These are phyloP conservation scores for Propithecus perrieri DNA, from an alignment of 2,797 vertebrate species.

Conservation along the genomic window DNA sequence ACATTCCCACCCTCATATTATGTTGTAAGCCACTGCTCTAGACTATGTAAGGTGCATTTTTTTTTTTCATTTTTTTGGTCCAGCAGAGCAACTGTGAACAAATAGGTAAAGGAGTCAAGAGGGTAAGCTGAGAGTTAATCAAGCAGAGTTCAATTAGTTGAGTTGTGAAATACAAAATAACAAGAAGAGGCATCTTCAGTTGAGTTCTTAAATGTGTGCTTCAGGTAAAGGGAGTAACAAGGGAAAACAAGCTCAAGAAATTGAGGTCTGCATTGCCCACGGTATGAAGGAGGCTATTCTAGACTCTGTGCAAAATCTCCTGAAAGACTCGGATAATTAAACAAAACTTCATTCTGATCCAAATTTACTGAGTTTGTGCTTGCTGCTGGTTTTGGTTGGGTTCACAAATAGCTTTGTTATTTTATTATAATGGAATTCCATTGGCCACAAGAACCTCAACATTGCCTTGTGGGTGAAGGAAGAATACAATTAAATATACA, in stretches of 20 bases:
- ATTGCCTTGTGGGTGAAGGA: background rate
- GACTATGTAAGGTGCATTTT: rapidly evolving
- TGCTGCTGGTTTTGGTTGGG: background rate
- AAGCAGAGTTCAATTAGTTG: rapidly evolving
- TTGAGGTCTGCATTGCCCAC: rapidly evolving
- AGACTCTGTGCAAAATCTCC: background rate
- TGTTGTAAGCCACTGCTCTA: background rate
- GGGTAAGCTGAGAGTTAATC: too few relatives aligned
- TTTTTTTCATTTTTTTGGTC: background rate
- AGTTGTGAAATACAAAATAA: background rate
- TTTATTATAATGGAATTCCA: background rate
- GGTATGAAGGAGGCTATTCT: background rate
- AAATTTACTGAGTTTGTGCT: background rate
- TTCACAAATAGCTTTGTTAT: background rate
- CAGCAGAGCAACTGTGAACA: background rate
- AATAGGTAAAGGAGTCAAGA: background rate
- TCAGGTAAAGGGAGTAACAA: background rate
- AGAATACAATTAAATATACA: background rate
- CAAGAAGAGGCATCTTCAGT: background rate
- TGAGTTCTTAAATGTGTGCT: background rate
- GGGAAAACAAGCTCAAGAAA: background rate
- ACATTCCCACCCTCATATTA: rapidly evolving
- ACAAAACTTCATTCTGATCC: rapidly evolving
- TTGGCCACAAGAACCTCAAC: background rate
- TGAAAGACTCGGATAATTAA: rapidly evolving